Evolutionary conservation across 1,140 invertebrate genomes (phyloP), one percentile per base, ranked within the genome.

Genomic region (Galendromus occidentalis): DNA sequence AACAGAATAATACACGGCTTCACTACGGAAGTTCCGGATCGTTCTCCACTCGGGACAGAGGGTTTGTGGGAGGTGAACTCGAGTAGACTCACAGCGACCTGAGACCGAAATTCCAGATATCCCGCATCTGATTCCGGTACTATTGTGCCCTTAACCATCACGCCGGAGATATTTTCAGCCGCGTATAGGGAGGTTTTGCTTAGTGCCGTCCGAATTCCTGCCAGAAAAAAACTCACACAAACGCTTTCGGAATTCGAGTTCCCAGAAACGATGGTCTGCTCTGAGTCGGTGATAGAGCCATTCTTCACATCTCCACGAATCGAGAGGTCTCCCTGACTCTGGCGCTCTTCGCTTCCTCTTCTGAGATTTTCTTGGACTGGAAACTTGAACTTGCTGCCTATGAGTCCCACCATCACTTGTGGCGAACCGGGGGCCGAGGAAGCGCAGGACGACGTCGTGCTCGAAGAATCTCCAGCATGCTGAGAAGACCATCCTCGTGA

Each of bases 371-470:
- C 64, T 55, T 33, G 69, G 86, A 85, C 86, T 74, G 88, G 88
- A 80, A 91, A 92, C 74, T 87, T 82, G 75, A 93, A 92, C 75
- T 87, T 83, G 71, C 69, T 69, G n/a, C 66, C 64, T 30, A 80
- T 81, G 70, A 76, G 79, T 59, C 73, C 75, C 69, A 74, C 22
- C 22, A n/a, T n/a, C n/a, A 59, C 51, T 33, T 59, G 51, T 65
- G 91, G 91, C 77, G 89, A 93, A 70, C 89, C 93, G 68, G 91
- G 91, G 66, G 91, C 91, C 67, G 91, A 94, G 74, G 89, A 93
- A 76, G 92, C 95, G 79, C 90, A 94, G 74, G 89, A 94, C 45
- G 91, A 94, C 59, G 88, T 90, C 74, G 88, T 91, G 66, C 91
- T 94, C 78, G 88, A 91, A 66, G 88, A 92, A 76, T 90, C 87